Conservation (phyloP, 2,113 vertebrate genomes). For the Lates calcarifer region DNA sequence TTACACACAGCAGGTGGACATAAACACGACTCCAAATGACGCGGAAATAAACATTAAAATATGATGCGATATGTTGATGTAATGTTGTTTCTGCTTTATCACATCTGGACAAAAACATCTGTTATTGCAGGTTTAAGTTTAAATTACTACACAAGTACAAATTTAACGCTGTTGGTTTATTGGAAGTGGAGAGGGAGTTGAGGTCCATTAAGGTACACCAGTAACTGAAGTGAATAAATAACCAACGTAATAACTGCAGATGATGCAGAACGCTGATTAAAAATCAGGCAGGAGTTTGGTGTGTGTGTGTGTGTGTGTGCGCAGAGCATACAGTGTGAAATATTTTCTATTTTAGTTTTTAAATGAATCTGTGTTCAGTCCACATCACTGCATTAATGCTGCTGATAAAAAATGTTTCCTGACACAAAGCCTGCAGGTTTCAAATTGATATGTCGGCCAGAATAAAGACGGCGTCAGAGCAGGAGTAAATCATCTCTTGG, state of each 20-base stretch:
- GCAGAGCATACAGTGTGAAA: neutral
- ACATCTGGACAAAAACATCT: neutral
- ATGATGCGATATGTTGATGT: too few relatives aligned
- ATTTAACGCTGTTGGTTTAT: neutral
- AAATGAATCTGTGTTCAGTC: neutral
- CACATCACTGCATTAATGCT: conserved; percentile 7
- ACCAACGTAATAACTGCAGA: neutral
- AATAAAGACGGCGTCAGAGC: neutral
- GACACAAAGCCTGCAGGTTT: conserved; percentile 12
- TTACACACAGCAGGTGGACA: neutral
- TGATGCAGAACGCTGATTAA: neutral
- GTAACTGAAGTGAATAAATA: neutral
- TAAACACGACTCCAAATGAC: neutral
- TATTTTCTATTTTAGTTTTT: neutral
- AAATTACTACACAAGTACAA: neutral
- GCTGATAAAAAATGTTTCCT: conserved; percentile 20
- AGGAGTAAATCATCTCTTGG: conserved; percentile 17
- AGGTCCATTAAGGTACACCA: too few relatives aligned
- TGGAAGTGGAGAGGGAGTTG: too few relatives aligned
- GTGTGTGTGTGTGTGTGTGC: neutral
- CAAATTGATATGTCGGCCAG: conserved; percentile 29
- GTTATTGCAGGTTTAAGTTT: neutral
- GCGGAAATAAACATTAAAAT: too few relatives aligned
- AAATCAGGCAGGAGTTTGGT: neutral
- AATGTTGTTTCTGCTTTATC: too few relatives aligned